Percentiles rank a stretch among this genome's conserved stretches.
Conservation (phyloP, 2,888 invertebrate species). For the Enchytraeus crypticus region DNA sequence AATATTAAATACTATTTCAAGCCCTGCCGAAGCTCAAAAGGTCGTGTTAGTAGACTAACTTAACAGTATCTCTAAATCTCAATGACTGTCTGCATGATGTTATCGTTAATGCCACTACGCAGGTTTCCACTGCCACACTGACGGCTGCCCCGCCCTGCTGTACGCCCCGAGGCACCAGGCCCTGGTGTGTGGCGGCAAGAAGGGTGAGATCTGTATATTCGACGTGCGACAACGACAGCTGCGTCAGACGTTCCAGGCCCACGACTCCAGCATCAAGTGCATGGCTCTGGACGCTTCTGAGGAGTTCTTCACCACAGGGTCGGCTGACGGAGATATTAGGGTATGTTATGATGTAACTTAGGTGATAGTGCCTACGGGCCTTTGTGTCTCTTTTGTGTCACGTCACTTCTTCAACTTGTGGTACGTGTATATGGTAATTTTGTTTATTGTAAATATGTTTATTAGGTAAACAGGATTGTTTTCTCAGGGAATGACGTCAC, state of each 20-base stretch:
- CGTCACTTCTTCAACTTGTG: no score
- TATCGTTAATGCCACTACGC: no score
- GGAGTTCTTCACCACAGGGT: constrained; percentile 89
- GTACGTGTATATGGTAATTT: neutral
- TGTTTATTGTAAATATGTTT: no score
- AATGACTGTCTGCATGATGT: no score
- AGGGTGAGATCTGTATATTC: constrained; percentile 91
- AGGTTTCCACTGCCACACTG: constrained; percentile 90
- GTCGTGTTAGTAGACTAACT: no score
- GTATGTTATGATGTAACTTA: constrained; percentile 33
- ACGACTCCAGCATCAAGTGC: constrained; percentile 88
- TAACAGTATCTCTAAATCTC: no score
- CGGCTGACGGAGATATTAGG: constrained; percentile 55
- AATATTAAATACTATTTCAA: no score
- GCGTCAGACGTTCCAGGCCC: constrained; percentile 58
- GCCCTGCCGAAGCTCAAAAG: no score
- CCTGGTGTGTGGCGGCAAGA: constrained; percentile 89
- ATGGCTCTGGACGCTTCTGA: constrained; percentile 87
- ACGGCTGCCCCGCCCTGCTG: constrained; percentile 75
- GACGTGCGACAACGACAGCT: constrained; percentile 83
- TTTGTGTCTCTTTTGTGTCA: no score
- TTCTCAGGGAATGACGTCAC: no score
- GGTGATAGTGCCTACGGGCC: neutral
- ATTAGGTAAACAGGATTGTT: no score
- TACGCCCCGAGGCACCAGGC: constrained; percentile 88